Evolutionary conservation across 2,113 vertebrate genomes (phyloP).

Genomic region (Noturus placidus): DNA sequence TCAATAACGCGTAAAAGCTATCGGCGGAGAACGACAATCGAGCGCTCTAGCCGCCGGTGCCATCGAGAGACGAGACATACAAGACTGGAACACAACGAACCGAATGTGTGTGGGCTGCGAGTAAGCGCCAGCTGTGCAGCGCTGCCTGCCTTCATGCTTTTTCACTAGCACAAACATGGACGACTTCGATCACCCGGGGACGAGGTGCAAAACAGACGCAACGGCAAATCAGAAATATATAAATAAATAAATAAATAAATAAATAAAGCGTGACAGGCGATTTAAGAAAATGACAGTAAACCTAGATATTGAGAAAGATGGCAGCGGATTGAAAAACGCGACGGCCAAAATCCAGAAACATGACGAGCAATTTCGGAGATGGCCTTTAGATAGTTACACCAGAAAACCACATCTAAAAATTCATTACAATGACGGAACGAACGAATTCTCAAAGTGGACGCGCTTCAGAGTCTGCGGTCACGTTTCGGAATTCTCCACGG

Average conservation of each 20-base stretch:
- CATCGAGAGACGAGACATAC: not conserved
- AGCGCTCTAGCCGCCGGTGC: not conserved
- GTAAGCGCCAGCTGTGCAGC: not conserved
- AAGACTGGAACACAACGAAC: not conserved
- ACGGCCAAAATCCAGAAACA: not conserved
- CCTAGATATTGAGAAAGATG: not conserved
- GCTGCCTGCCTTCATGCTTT: not conserved
- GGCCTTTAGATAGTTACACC: not conserved
- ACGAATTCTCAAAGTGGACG: not conserved
- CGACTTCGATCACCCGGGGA: not conserved
- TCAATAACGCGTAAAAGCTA: not conserved
- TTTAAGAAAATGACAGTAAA: not conserved
- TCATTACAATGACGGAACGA: not conserved
- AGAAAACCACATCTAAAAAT: not conserved
- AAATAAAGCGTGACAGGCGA: not conserved
- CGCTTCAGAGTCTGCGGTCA: not conserved
- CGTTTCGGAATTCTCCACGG: not conserved
- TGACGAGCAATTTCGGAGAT: not conserved
- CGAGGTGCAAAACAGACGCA: not conserved
- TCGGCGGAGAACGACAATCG: not conserved
- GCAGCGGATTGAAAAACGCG: not conserved
- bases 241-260: too few relatives aligned
- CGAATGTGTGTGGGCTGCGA: not conserved
- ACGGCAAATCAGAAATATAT: not conserved
- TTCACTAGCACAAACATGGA: not conserved